These are phyloP conservation scores for Percopsis transmontana DNA, from an alignment of 2,113 vertebrate genomes.

Conservation along the genomic window DNA sequence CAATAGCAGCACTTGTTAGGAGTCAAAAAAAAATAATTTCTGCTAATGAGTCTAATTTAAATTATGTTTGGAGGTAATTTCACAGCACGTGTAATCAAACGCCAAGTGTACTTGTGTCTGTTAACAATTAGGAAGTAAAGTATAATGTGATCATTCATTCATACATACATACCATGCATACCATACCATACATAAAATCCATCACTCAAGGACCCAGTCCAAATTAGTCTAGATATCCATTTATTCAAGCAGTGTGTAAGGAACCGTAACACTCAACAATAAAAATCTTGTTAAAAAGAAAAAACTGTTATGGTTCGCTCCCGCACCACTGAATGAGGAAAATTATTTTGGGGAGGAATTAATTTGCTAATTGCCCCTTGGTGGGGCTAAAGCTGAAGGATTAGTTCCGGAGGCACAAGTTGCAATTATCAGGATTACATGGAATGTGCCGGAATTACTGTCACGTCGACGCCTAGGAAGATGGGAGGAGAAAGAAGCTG, in stretches of 20 bases:
- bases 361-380: conserved; percentile 55
- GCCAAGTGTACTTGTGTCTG: too few species aligned
- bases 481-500: conserved; percentile 10
- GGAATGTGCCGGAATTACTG: conserved; percentile 40
- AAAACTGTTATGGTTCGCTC: conserved; percentile 1
- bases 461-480: conserved; percentile 20
- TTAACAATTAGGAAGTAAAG: too few species aligned
- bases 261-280: conserved; percentile 6
- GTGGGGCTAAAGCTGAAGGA: conserved; percentile 49
- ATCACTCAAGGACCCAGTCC: neutral
- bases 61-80: neutral
- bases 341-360: conserved; percentile 44
- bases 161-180: too few species aligned
- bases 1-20: neutral
- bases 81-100: neutral
- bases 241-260: neutral
- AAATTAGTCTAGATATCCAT: conserved; percentile 5
- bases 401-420: conserved; percentile 47
- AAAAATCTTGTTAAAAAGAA: conserved; percentile 23
- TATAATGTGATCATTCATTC: too few species aligned
- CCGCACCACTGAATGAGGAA: conserved; percentile 2
- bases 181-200: too few species aligned
- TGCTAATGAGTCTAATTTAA: neutral
- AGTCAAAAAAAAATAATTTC: neutral
- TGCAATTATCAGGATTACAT: conserved; percentile 47